phyloP scores from a whole-genome alignment of 37 sponge, comb jelly and placozoan species.

The Amphimedon queenslandica region DNA sequence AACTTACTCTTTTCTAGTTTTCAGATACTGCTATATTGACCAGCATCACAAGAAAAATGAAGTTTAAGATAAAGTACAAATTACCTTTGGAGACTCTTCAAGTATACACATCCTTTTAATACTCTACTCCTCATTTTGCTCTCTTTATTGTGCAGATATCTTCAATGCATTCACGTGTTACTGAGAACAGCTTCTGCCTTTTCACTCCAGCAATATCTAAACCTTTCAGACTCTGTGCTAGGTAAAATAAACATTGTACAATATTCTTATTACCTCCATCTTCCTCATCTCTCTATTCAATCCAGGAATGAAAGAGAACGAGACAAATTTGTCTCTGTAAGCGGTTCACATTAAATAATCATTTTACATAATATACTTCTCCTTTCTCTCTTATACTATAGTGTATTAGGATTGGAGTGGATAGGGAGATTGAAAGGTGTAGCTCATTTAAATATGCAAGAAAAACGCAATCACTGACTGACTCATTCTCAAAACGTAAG shows the following conservation, averaged over 20 bases:
- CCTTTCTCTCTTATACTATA: no score
- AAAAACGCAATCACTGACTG: background rate
- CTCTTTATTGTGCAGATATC: slow-evolving; percentile 21
- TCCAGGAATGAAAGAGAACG: slow-evolving; percentile 18
- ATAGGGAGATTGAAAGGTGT: no score
- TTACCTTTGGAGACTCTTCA: slow-evolving; percentile 24
- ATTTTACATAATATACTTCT: no score
- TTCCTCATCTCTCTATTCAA: background rate
- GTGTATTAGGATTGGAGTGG: no score
- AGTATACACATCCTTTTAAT: background rate
- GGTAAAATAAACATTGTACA: slow-evolving; percentile 19
- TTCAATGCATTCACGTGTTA: slow-evolving; percentile 17
- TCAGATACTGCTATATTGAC: slow-evolving; percentile 54
- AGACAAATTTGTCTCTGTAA: slow-evolving; percentile 16
- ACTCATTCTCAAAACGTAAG: background rate
- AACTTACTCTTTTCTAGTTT: slow-evolving; percentile 41
- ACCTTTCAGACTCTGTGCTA: slow-evolving; percentile 33
- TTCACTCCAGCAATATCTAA: slow-evolving; percentile 7
- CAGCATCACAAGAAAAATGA: slow-evolving; percentile 22
- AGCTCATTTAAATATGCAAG: no score
- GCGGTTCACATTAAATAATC: no score
- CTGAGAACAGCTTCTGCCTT: slow-evolving; percentile 32
- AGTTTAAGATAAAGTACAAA: slow-evolving; percentile 50
- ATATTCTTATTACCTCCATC: background rate
- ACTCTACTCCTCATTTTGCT: no score